Percentiles rank a stretch among this genome's conserved stretches.
Evolutionary conservation across 1,140 invertebrate genomes (phyloP).

Genomic region (Drosophila cardini): DNA sequence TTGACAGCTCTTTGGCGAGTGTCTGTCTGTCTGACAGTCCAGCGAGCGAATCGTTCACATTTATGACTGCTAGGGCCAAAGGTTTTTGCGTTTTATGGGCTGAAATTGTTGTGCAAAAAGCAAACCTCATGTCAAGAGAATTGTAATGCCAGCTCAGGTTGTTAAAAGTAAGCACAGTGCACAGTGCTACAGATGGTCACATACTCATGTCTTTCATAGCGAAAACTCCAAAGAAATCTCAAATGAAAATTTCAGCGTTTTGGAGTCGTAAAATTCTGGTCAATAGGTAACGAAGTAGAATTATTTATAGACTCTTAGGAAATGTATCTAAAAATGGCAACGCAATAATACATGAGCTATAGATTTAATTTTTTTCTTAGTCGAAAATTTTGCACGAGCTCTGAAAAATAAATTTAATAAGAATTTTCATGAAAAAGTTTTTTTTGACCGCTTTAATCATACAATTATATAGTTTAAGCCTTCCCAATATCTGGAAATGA

Average conservation of each 20-base stretch:
- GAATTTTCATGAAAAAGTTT: no score
- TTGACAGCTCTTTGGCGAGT: slow-evolving; percentile 64
- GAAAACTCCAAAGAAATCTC: not conserved
- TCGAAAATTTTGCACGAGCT: no score
- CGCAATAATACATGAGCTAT: not conserved
- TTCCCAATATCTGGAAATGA: no score
- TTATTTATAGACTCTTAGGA: not conserved
- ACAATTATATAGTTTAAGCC: no score
- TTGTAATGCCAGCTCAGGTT: slow-evolving; percentile 37
- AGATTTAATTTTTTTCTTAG: no score
- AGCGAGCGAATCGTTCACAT: slow-evolving; percentile 55
- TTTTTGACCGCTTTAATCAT: no score
- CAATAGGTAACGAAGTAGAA: slow-evolving; percentile 2
- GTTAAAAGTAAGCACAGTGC: slow-evolving; percentile 46
- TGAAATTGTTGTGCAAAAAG: slow-evolving; percentile 52
- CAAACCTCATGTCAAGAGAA: slow-evolving; percentile 42
- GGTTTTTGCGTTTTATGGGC: slow-evolving; percentile 60
- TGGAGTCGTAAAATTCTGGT: not conserved
- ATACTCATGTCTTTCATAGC: not conserved
- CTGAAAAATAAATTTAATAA: no score
- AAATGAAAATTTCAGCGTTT: not conserved
- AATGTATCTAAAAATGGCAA: not conserved
- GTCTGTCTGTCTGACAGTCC: slow-evolving; percentile 34
- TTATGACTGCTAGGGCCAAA: slow-evolving; percentile 71
- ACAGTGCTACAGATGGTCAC: slow-evolving; percentile 20